Percentiles rank a stretch among this genome's conserved stretches.
These are phyloP conservation scores for Lepidonotus clava DNA, from an alignment of 2,888 invertebrate species.

Conservation along the genomic window DNA sequence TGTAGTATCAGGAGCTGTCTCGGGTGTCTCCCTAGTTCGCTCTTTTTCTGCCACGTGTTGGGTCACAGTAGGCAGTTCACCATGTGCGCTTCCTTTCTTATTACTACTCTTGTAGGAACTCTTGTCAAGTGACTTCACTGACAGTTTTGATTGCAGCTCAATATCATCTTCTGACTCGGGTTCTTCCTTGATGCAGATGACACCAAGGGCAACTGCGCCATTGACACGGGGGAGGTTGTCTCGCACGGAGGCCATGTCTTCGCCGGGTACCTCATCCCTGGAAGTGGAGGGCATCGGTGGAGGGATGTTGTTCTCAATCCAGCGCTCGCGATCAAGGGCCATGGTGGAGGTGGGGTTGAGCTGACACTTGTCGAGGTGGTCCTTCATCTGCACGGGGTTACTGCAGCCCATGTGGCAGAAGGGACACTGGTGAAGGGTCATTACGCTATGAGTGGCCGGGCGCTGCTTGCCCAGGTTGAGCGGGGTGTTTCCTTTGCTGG, in stretches of 20 bases:
- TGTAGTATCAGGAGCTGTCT: neutral
- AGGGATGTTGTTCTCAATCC: conserved; percentile 21
- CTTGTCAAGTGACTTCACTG: conserved; percentile 14
- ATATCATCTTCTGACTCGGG: conserved; percentile 26
- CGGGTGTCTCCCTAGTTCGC: neutral
- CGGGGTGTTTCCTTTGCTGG: conserved; percentile 1
- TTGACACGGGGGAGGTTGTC: neutral
- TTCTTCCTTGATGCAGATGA: neutral
- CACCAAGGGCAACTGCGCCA: neutral
- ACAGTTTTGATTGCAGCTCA: neutral
- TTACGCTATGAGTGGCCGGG: neutral
- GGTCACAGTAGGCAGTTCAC: neutral
- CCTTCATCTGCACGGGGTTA: neutral
- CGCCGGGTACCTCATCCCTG: neutral
- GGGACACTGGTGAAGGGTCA: conserved; percentile 4
- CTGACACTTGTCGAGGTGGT: neutral
- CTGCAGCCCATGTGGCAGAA: conserved; percentile 1
- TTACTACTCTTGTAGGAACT: conserved; percentile 9
- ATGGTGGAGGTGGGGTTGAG: neutral
- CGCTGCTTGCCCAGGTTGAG: neutral
- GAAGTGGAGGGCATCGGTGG: conserved; percentile 9
- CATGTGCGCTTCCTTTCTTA: neutral
- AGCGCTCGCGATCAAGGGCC: neutral
- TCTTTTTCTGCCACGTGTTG: neutral
- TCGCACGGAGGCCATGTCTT: neutral